These are phyloP conservation scores for Dendrocincla tyrannina DNA, from an alignment of 2,797 vertebrate genomes.

Conservation along the genomic window DNA sequence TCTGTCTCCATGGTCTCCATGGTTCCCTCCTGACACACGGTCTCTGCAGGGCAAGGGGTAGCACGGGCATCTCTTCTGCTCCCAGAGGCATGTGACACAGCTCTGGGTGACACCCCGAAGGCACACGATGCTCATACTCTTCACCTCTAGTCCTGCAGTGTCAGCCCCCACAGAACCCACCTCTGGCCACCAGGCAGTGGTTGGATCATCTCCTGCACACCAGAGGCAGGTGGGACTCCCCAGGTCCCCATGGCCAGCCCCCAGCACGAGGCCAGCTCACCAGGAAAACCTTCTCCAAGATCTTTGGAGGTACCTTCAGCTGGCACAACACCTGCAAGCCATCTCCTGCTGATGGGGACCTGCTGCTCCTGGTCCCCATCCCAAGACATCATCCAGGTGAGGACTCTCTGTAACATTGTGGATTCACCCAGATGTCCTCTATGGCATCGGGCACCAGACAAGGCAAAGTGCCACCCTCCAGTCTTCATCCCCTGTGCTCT, in stretches of 20 bases:
- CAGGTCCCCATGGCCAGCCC: rapidly evolving
- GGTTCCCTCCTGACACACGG: rapidly evolving
- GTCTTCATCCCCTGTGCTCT: too few relatives aligned
- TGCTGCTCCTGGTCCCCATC: not conserved
- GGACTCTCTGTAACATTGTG: rapidly evolving
- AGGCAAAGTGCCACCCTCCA: not conserved
- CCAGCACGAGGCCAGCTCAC: rapidly evolving
- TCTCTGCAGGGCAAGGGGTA: not conserved
- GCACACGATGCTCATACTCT: rapidly evolving
- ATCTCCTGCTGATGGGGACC: not conserved
- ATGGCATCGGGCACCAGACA: rapidly evolving
- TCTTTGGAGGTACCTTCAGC: not conserved
- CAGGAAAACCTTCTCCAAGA: not conserved
- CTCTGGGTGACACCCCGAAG: not conserved
- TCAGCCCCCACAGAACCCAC: not conserved
- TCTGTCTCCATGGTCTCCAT: rapidly evolving
- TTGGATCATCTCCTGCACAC: not conserved
- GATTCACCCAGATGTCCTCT: rapidly evolving
- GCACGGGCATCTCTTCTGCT: not conserved
- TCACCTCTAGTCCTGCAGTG: rapidly evolving
- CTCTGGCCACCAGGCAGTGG: not conserved
- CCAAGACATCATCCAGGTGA: not conserved
- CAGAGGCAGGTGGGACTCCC: not conserved
- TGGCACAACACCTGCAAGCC: rapidly evolving
- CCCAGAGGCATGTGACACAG: not conserved